A percentile compares a stretch with the other conserved stretches of the same genome.
Evolutionary conservation across 2,888 invertebrate species (phyloP).

Genomic region (Sarcophaga carnaria): DNA sequence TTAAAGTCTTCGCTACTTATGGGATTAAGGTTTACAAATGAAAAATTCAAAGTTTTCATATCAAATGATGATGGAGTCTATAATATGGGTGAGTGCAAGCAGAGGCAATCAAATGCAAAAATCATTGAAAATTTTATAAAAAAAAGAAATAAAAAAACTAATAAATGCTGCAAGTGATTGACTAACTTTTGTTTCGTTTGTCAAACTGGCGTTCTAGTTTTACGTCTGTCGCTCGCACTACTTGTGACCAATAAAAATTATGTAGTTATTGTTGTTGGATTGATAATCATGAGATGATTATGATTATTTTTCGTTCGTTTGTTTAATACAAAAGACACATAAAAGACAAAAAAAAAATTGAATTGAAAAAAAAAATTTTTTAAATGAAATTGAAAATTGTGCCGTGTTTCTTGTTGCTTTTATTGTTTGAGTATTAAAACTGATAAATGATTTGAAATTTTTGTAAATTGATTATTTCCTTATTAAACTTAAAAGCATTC

Average conservation of each 20-base stretch:
- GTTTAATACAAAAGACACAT: slow-evolving; percentile 40
- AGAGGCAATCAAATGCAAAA: neutral
- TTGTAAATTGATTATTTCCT: slow-evolving; percentile 82
- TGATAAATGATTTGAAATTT: slow-evolving; percentile 80
- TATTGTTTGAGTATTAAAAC: slow-evolving; percentile 68
- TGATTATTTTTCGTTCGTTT: slow-evolving; percentile 34
- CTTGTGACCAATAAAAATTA: slow-evolving; percentile 58
- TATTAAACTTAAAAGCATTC: slow-evolving; percentile 73
- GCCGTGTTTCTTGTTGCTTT: slow-evolving; percentile 24
- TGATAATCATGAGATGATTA: slow-evolving; percentile 68
- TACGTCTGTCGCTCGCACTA: slow-evolving; percentile 2
- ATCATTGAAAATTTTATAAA: neutral
- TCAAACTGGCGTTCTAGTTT: neutral
- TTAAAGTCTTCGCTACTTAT: no score
- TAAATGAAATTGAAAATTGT: slow-evolving; percentile 62
- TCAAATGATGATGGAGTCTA: slow-evolving; percentile 48
- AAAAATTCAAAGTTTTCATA: neutral
- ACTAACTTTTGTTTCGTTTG: no score
- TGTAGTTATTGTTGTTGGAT: slow-evolving; percentile 32
- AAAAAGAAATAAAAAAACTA: slow-evolving; percentile 12
- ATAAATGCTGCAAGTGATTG: no score
- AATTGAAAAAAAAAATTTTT: neutral
- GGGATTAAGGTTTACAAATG: neutral
- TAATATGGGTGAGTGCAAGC: slow-evolving; percentile 60
- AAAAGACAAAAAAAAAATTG: slow-evolving; percentile 37